Base-by-base conservation (phyloP, 2,113 vertebrate species). In the Prolemur simus region DNA sequence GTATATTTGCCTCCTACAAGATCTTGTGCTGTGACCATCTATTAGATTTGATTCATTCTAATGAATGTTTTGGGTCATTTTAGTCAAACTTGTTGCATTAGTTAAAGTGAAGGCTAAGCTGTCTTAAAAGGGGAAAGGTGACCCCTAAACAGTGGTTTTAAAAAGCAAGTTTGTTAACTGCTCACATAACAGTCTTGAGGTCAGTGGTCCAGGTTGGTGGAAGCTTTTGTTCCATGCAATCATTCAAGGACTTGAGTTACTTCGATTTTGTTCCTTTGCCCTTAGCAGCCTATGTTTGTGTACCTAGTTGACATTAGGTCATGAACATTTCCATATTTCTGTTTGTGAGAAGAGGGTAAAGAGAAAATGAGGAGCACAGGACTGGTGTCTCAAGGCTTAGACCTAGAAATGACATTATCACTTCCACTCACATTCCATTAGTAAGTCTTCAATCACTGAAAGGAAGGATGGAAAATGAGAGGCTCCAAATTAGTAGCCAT, bases 31-130 rank as follows among this genome's bases (percentile, higher is more conserved):
- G n/a, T 66, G 11, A 89, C 23, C 0, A 45, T 63, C 32, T 87
- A 42, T 87, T 89, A 39, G 4, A 96, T 42, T 71, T 54, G 25
- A 92, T 39, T 87, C 4, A 86, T 84, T 95, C 86, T 83, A 87
- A 15, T 64, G 14, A 91, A 69, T 39, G 8, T 4, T 49, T 32
- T 71, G 5, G 39, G 21, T 39, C 23, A 91, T 86, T 83, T 95
- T 89, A 56, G n/a, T 83, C 13, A 89, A 95, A 52, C 3, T 69
- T 68, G 6, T 74, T 23, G 2, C 0, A 60, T 37, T 94, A 74
- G 21, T 83, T 88, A 88, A 80, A 18, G 25, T 76, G 58, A 83
- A 77, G 27, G 27, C 3, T 85, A 85, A 93, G 12, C 6, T 73
- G 7, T 34, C 3, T n/a, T 29, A 60, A 68, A 45, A 20, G 32